These are phyloP conservation scores for Seriola quinqueradiata DNA, from an alignment of 2,113 vertebrate genomes.

Conservation along the genomic window DNA sequence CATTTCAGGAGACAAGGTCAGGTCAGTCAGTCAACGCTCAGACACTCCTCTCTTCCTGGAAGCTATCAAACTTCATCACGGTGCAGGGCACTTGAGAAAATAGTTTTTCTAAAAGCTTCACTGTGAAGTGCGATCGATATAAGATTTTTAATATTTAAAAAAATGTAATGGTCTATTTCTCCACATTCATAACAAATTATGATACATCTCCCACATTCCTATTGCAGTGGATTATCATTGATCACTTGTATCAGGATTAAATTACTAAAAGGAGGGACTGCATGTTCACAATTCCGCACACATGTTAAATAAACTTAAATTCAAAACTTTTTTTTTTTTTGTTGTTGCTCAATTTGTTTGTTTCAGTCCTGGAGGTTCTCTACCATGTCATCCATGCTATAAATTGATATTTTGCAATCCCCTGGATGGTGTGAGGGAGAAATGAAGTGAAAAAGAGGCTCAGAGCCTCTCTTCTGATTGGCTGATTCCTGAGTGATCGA, in stretches of 20 bases:
- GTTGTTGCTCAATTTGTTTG: slow-evolving; percentile 13
- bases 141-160: neutral
- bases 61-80: slow-evolving; percentile 27
- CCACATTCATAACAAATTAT: slow-evolving; percentile 4
- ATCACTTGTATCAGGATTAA: slow-evolving; percentile 5
- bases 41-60: slow-evolving; percentile 25
- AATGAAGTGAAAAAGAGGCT: too few species aligned
- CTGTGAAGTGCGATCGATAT: neutral
- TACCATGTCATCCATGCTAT: slow-evolving; percentile 15
- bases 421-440: too few species aligned
- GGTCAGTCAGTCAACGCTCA: slow-evolving; percentile 42
- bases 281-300: slow-evolving; percentile 4
- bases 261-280: slow-evolving; percentile 20
- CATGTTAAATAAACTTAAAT: slow-evolving; percentile 25
- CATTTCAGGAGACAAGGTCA: slow-evolving; percentile 56
- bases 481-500: too few species aligned
- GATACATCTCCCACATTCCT: neutral
- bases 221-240: neutral
- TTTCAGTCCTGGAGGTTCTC: slow-evolving; percentile 4
- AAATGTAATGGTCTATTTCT: neutral
- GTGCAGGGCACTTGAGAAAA: neutral
- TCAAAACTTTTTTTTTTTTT: slow-evolving; percentile 9
- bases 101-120: neutral
- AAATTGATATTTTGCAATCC: too few species aligned
- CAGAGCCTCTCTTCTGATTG: too few species aligned